Conservation (phyloP, 1,140 invertebrate genomes). For the Ephestia elutella region DNA sequence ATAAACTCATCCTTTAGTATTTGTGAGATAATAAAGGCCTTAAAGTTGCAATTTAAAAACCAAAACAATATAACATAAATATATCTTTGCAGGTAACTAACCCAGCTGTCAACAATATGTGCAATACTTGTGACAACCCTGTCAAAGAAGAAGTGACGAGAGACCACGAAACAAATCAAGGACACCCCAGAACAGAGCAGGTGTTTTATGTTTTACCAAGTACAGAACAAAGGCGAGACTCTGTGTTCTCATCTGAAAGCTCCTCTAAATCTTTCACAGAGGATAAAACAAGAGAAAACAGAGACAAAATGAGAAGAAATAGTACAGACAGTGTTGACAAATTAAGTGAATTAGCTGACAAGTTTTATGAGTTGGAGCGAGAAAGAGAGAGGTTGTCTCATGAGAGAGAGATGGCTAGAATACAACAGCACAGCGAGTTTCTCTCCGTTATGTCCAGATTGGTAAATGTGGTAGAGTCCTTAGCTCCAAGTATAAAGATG, state of each 20-base stretch:
- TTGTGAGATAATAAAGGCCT: too few relatives aligned
- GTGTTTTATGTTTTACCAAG: background rate
- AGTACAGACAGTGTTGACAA: slow-evolving; percentile 6
- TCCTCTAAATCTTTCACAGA: background rate
- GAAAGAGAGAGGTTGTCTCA: slow-evolving; percentile 13
- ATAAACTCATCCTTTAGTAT: too few relatives aligned
- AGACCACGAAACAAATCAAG: background rate
- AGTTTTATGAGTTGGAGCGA: slow-evolving; percentile 14
- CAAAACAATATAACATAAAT: too few relatives aligned
- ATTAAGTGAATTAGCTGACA: slow-evolving; percentile 14
- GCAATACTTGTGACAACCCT: background rate
- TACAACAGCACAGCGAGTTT: slow-evolving; percentile 15
- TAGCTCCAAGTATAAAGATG: slow-evolving; percentile 15
- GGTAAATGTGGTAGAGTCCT: slow-evolving; percentile 13
- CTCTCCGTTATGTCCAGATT: slow-evolving; percentile 9
- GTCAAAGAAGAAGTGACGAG: background rate
- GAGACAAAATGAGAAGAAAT: background rate
- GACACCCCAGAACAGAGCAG: background rate
- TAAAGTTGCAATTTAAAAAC: too few relatives aligned
- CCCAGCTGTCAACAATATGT: background rate
- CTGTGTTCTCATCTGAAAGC: background rate
- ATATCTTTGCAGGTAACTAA: background rate
- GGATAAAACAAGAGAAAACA: background rate
- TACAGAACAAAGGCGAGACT: background rate
- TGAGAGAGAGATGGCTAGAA: slow-evolving; percentile 16